Evolutionary conservation across 2,888 invertebrate species (phyloP).

Genomic region (Quadroppia sp.): DNA sequence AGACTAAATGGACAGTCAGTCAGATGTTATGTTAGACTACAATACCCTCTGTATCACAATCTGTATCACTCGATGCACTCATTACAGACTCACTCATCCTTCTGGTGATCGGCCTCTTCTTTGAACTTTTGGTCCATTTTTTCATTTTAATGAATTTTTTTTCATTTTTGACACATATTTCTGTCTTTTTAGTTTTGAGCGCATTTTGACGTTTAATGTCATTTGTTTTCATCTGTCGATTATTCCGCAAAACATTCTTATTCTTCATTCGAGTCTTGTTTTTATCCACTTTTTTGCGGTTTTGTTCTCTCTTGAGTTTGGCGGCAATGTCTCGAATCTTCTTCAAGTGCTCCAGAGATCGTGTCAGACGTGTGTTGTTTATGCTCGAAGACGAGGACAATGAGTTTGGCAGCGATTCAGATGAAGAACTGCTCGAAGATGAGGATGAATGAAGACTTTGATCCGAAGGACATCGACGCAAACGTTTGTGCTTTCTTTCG

Average conservation of each 20-base stretch:
- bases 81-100: not conserved
- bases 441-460: constrained; percentile 25
- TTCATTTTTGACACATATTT: constrained; percentile 4
- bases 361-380: constrained; percentile 17
- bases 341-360: constrained; percentile 32
- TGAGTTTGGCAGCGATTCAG: constrained; percentile 33
- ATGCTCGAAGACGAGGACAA: constrained; percentile 14
- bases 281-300: constrained; percentile 4
- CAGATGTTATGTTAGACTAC: constrained; percentile 6
- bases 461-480: constrained; percentile 23
- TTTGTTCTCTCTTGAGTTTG: constrained; percentile 35
- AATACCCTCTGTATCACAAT: constrained; percentile 36
- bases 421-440: constrained; percentile 22
- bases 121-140: not conserved
- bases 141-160: not conserved
- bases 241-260: not conserved
- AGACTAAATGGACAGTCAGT: not conserved
- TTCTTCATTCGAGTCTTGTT: not conserved
- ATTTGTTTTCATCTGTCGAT: not conserved
- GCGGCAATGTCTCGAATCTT: constrained; percentile 27
- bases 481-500: constrained; percentile 32
- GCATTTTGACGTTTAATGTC: constrained; percentile 9
- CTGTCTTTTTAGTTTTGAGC: constrained; percentile 31
- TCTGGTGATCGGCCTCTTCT: not conserved
- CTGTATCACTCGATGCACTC: constrained; percentile 30